Evolutionary conservation across 2,113 vertebrate genomes (phyloP), one percentile per base, ranked within the genome.

Genomic region (Gadus chalcogrammus): DNA sequence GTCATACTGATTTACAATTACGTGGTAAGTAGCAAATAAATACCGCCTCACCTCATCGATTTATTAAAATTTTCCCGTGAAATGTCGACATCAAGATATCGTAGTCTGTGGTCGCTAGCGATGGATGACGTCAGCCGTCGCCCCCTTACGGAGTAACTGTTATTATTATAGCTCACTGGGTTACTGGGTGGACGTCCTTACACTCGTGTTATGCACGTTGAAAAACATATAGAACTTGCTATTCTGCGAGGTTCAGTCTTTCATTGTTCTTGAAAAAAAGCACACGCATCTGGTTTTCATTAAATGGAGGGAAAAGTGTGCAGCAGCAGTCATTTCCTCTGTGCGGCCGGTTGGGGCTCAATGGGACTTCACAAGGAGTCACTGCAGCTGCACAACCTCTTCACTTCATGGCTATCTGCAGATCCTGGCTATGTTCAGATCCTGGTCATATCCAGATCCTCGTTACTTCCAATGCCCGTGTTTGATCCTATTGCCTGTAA

Each of bases 1-100:
- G 86, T 70, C 91, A 93, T 73, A 77, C 65, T 71, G 92, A 93
- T 83, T 15, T 79, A 71, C 87, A 91, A 15, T 22, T 92, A 0
- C 91, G 92, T 20, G 91, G 92, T 92, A 70, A 92, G 90, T 90
- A 81, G 15, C 28, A 55, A 27, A 28, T 59, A n/a, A 15, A 15
- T 35, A 55, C 11, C 8, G 27, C 31, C 0, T 15, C 13, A 12
- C 3, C 38, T 62, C 22, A 63, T 2, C n/a, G 0, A 1, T 15
- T 22, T 70, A 18, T 0, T 48, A 62, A 52, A 73, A 73, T 56
- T 15, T 5, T 24, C 3, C 48, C 1, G 7, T 68, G 70, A 11
- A 63, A 7, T 35, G 5, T 55, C 12, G 53, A 55, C n/a, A n/a
- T 7, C 16, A 58, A 16, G 55, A n/a, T 16, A 58, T 13, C 1